These are phyloP conservation scores for Bos indicus DNA, from an alignment of 2,113 vertebrate species.

Conservation along the genomic window DNA sequence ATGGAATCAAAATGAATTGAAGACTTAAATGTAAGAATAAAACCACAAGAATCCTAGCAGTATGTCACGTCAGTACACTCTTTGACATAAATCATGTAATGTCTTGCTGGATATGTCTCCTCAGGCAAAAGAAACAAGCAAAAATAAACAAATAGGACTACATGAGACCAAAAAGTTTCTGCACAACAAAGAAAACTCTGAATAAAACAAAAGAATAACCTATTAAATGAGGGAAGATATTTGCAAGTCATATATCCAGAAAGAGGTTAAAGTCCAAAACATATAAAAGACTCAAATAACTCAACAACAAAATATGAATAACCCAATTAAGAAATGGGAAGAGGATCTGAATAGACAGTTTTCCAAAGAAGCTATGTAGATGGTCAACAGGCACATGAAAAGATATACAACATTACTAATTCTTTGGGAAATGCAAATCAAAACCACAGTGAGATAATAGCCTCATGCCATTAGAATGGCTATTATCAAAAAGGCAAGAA, in stretches of 20 bases:
- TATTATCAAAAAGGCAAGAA: neutral
- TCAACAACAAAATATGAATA: neutral
- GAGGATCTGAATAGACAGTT: neutral
- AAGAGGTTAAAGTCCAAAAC: neutral
- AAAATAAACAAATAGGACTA: neutral
- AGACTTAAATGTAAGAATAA: neutral
- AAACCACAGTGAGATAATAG: neutral
- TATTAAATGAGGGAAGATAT: neutral
- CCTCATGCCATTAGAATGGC: neutral
- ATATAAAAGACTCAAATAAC: neutral
- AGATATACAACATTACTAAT: neutral
- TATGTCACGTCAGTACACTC: neutral
- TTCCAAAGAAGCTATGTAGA: neutral
- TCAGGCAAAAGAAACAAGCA: neutral
- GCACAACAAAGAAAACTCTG: neutral
- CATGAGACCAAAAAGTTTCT: neutral
- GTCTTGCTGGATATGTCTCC: neutral
- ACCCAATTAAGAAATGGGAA: neutral
- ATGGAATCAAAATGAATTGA: neutral
- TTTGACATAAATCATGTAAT: neutral
- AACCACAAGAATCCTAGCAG: neutral
- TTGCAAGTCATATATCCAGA: neutral
- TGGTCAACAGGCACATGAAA: neutral
- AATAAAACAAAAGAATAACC: neutral
- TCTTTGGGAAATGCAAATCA: neutral